Base-by-base conservation (phyloP, 2,888 invertebrate genomes). In the Torymus tubicola region DNA sequence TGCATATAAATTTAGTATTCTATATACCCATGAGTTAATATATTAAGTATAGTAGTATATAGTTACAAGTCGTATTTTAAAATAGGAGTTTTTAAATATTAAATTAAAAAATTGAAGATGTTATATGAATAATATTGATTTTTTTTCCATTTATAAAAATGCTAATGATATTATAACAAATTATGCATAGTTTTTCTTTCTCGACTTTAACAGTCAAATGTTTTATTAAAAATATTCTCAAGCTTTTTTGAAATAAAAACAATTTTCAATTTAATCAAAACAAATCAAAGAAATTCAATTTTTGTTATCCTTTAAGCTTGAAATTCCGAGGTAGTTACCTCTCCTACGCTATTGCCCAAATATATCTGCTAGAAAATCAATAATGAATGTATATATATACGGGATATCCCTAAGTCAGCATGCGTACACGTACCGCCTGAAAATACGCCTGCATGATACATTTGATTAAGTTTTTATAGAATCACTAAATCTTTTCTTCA, bases 1-100 rank as follows among this genome's bases (percentile, higher is more conserved):
- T 69, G 73, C 57, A 60, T 63, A 73, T 63, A 73, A 68, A 75
- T 70, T 5, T 42, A 42, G 8, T 42, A 5, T 42, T 70, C 63
- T 73, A 57, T 69, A 42, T 64, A 65, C 60, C 10, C 69, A 18
- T 60, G 71, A 63, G 68, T n/a, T 78, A 78, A 68, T 78, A 61
- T 72, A 73, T 42, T 65, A 65, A 13, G 64, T 58, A 10, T 21
- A 31, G 12, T 63, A 52, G 63, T 63, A 76, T 52, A 61, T 16
- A 2, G 60, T 60, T 67, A 52, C 1, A 24, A 3, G 50, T 75
- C 58, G n/a, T 42, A 67, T 31, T 31, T 31, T 31, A 31, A 31
- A 31, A 31, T 31, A 2, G 4, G 2, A 0, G 3, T 31, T 31
- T 5, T 31, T 31, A 31, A 31, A 31, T 2, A 2, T 31, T 31